Percentiles rank a stretch among this genome's conserved stretches.
phyloP scores from a whole-genome alignment of 1,140 invertebrate species.

The Bombus superbus region DNA sequence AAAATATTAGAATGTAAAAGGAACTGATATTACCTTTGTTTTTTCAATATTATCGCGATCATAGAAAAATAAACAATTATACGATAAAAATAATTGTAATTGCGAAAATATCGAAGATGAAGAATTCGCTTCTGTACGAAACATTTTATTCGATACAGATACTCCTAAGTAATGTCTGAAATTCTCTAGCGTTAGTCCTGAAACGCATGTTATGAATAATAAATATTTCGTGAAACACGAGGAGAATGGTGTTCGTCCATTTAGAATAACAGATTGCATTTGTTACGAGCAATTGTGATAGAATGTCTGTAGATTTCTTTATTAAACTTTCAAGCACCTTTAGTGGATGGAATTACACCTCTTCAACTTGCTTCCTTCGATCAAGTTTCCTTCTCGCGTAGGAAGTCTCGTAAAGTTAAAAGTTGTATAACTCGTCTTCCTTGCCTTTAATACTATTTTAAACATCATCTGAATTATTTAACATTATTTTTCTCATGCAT shows the following conservation, averaged over 20 bases:
- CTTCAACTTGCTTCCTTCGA: constrained; percentile 6
- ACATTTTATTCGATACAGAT: background rate
- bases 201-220: background rate
- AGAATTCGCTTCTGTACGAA: background rate
- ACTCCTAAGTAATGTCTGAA: background rate
- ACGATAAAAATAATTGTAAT: background rate
- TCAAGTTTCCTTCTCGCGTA: constrained; percentile 1
- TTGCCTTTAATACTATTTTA: background rate
- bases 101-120: background rate
- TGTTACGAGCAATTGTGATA: background rate
- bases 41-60: background rate
- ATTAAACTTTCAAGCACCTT: background rate
- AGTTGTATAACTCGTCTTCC: background rate
- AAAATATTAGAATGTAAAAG: background rate
- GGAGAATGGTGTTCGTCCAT: background rate
- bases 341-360: constrained; percentile 21
- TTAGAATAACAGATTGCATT: background rate
- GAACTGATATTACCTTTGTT: no score
- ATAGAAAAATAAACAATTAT: background rate
- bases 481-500: background rate
- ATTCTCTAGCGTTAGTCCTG: background rate
- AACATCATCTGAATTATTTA: background rate
- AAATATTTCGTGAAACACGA: background rate
- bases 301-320: constrained; percentile 8
- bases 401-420: background rate